Evolutionary conservation across 53 echinoderm and acorn worm species (phyloP).

Genomic region (Luidia sarsii): DNA sequence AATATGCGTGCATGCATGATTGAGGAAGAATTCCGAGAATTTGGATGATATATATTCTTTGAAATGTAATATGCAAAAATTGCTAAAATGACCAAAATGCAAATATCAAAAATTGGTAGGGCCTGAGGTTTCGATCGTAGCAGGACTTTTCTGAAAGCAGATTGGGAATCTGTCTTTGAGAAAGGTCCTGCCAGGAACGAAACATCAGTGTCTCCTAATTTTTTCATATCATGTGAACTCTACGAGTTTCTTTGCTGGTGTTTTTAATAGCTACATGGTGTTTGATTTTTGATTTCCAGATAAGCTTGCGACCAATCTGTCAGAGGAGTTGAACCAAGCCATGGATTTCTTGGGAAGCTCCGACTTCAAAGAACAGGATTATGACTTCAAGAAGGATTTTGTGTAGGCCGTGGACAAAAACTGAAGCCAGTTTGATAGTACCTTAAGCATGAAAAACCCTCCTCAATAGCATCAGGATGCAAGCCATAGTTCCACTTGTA

Average conservation of each 20-base stretch:
- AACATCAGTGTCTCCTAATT: not conserved
- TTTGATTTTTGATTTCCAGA: slow-evolving; percentile 41
- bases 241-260: not conserved
- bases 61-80: not conserved
- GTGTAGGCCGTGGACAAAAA: not conserved
- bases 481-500: too few relatives aligned
- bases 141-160: too few relatives aligned
- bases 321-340: slow-evolving; percentile 83
- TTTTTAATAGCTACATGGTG: not conserved
- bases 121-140: too few relatives aligned
- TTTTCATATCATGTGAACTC: not conserved
- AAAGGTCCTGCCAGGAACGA: too few relatives aligned
- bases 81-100: not conserved
- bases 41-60: not conserved
- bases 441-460: too few relatives aligned
- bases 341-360: slow-evolving; percentile 66
- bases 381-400: slow-evolving; percentile 72
- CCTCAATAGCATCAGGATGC: too few relatives aligned
- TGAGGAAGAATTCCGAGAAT: not conserved
- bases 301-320: slow-evolving; percentile 79
- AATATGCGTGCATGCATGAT: too few relatives aligned
- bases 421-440: too few relatives aligned
- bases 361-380: slow-evolving; percentile 56
- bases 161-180: too few relatives aligned
- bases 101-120: too few relatives aligned